A percentile compares a stretch with the other conserved stretches of the same genome.
These are phyloP conservation scores for Littorina saxatilis DNA, from an alignment of 1,140 invertebrate species.

Conservation along the genomic window DNA sequence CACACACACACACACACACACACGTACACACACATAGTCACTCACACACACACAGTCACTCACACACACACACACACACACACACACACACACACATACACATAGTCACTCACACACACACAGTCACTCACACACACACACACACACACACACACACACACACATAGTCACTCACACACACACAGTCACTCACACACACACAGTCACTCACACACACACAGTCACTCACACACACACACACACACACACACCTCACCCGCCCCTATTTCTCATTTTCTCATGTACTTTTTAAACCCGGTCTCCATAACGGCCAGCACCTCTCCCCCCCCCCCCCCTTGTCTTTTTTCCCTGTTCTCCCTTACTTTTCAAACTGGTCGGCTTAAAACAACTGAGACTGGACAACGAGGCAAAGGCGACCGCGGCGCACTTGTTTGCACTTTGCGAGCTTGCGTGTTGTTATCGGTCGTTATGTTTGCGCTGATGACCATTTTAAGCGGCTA, in stretches of 20 bases:
- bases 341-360: neutral
- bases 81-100: neutral
- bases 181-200: slow-evolving; percentile 3
- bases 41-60: slow-evolving; percentile 1
- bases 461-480: no score
- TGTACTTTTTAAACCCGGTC: neutral
- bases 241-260: no score
- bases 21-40: no score
- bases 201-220: neutral
- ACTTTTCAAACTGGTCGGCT: neutral
- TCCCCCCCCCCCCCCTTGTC: neutral
- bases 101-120: neutral
- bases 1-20: neutral
- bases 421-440: no score
- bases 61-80: slow-evolving; percentile 8
- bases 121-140: neutral
- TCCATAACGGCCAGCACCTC: neutral
- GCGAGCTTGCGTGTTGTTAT: no score
- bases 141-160: slow-evolving; percentile 1
- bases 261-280: neutral
- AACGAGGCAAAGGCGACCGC: no score
- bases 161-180: neutral
- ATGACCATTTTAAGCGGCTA: no score
- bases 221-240: neutral
- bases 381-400: no score